Base-by-base conservation (phyloP, 2,797 vertebrate species). In the Periophthalmus magnuspinnatus region DNA sequence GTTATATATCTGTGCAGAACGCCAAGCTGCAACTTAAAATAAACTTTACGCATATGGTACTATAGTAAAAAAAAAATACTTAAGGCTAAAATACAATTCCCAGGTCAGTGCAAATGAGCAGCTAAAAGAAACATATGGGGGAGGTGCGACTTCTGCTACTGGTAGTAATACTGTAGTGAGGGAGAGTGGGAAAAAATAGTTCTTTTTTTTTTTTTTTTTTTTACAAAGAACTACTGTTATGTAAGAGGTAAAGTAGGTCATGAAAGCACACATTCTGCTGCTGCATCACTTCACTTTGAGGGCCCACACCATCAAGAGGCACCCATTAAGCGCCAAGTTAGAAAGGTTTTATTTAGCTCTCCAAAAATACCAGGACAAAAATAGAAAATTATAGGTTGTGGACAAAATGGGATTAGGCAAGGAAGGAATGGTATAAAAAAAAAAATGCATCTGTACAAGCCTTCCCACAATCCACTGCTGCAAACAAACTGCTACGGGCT, bases 191-290 rank as follows among this genome's bases (percentile, higher is more conserved):
- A 77, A 78, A 84, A 81, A 52, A 76, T 72, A 85, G 71, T 62
- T 57, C 19, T 81, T 89, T 83, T 9, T 22, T 54, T 54, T 57
- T 57, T 56, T 65, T 28, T 28, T 28, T 28, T 81, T 89, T 83
- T 81, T 81, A 78, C 71, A 83, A 85, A 84, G 67, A 74, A 83
- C 56, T 73, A 68, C 34, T 85, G 69, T 89, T 87, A 87, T 9
- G 28, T 87, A 87, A 89, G 84, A 74, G 34, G 66, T 67, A 83
- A 91, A 91, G 77, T 90, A 81, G 86, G 88, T 90, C 89, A 91
- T 73, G 62, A 66, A 70, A 56, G 81, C 78, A 80, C 70, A 81
- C 70, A 82, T 76, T 77, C 84, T 85, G 77, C 72, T 72, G 81
- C 82, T 70, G 81, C 81, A 80, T 86, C 79, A 81, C 70, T 79